Evolutionary conservation across 2,888 invertebrate species (phyloP).

Genomic region (Cacoxenus indagator): DNA sequence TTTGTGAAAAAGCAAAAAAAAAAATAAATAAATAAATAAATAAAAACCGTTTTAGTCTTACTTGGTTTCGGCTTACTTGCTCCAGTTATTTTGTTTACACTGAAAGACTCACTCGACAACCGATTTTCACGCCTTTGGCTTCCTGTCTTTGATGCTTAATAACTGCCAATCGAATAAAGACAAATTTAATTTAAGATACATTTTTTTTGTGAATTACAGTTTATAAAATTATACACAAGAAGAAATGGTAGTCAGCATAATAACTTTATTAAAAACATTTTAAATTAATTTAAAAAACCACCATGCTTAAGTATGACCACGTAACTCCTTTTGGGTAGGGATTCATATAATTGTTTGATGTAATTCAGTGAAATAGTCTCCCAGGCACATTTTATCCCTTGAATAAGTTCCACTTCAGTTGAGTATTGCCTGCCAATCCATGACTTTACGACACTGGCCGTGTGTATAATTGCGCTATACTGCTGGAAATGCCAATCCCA

Average conservation of each 20-base stretch:
- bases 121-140: no score
- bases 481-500: no score
- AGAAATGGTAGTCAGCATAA: background rate
- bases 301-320: background rate
- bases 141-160: no score
- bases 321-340: background rate
- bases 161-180: no score
- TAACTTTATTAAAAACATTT: background rate
- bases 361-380: slow-evolving; percentile 5
- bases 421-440: background rate
- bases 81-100: no score
- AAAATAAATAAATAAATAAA: no score
- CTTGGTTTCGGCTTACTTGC: no score
- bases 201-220: background rate
- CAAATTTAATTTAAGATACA: no score
- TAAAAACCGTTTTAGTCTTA: no score
- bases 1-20: no score
- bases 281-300: background rate
- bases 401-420: background rate
- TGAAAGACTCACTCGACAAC: no score
- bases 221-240: background rate
- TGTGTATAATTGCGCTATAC: background rate
- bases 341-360: background rate
- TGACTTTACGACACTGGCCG: background rate
- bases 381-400: background rate